Percentiles rank a stretch among this genome's conserved stretches.
These are phyloP conservation scores for Scolopax bukidnonensis DNA, from an alignment of 2,797 vertebrate species.

Conservation along the genomic window DNA sequence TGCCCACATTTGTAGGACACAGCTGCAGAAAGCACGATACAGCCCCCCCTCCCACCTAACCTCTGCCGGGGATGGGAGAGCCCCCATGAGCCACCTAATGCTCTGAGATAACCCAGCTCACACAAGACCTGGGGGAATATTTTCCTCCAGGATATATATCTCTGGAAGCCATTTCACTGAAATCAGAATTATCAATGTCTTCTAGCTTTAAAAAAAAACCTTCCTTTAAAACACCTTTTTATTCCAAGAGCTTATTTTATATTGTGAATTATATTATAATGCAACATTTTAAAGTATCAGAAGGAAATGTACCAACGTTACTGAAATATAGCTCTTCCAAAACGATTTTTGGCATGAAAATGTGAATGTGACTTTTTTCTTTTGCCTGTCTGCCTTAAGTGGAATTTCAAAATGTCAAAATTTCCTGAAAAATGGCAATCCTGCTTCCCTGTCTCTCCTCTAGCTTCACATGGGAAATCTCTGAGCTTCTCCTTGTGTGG, in stretches of 20 bases:
- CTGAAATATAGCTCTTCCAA: neutral
- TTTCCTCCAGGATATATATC: neutral
- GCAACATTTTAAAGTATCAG: neutral
- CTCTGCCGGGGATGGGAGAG: neutral
- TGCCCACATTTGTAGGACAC: neutral
- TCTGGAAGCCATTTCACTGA: neutral
- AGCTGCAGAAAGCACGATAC: neutral
- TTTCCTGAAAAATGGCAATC: neutral
- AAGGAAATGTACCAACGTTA: neutral
- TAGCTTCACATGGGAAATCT: neutral
- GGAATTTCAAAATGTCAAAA: neutral
- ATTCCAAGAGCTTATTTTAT: neutral
- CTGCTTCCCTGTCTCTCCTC: neutral
- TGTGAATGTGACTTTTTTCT: neutral
- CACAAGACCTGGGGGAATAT: neutral
- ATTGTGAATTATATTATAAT: neutral
- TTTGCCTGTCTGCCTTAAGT: neutral
- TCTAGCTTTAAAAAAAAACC: neutral
- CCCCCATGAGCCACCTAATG: rapidly evolving
- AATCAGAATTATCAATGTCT: neutral
- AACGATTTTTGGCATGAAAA: neutral
- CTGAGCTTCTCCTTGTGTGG: neutral
- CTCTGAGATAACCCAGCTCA: neutral
- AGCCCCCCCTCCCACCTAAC: neutral
- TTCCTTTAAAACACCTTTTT: neutral